Evolutionary conservation across 2,797 vertebrate species (phyloP), one percentile per base, ranked within the genome.

Genomic region (Mionectes olivaceus): DNA sequence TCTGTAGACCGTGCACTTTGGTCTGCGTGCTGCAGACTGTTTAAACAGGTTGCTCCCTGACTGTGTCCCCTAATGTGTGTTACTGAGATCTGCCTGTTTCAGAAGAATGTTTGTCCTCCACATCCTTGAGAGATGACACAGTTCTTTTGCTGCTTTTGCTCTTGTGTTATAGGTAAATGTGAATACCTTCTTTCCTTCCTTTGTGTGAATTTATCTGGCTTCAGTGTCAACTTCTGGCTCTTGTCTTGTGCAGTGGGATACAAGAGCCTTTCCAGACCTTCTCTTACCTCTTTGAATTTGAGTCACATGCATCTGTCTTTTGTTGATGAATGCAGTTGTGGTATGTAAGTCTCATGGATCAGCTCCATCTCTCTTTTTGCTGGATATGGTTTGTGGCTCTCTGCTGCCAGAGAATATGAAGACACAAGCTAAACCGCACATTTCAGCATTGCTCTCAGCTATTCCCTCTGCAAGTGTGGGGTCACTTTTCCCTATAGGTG

Each of bases 1-100:
- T 24, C 50, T 73, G 50, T 55, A 49, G 32, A 19, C 59, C 43
- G 53, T 46, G 33, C 60, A 16, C 71, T 75, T 94, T 53, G 28
- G 52, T 52, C 57, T 73, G 33, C 50, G 81, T 46, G 53, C 65
- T 83, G 60, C 10, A 10, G 50, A 19, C 74, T 81, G 32, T 78
- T 93, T 52, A 43, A 90, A 50, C 17, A 39, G 77, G 30, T 63
- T 43, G 14, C 37, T 76, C 63, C 9, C 30, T 53, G 49, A 3
- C n/a, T 1, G 1, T 5, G 2, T 63, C 43, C 30, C n/a, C 7
- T 30, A 5, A 35, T 0, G 1, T 1, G 6, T 39, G 9, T 52
- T 47, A 30, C 53, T 84, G 89, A 84, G 35, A 61, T 35, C 39
- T 41, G 5, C n/a, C 80, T 30, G 18, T 50, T 60, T 60, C 37